Base-by-base conservation (phyloP, 2,113 vertebrate species). In the Misgurnus anguillicaudatus region DNA sequence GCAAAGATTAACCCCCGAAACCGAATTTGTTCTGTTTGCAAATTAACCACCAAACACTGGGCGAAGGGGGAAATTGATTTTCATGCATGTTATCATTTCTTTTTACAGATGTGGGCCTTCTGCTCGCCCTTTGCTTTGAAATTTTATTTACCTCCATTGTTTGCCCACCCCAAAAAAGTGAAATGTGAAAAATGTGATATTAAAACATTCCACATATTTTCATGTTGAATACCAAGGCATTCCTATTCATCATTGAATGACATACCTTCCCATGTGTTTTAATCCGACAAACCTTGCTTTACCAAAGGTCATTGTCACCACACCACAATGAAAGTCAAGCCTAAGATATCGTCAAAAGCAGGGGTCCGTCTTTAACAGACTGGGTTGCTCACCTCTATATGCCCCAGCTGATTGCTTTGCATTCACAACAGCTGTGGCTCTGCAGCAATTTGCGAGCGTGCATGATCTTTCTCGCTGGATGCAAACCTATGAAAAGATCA, bases 1-100 rank as follows among this genome's bases (percentile, higher is more conserved):
- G 86, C 83, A 76, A 76, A 87, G 87, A 92, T 91, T 90, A 92
- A 92, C 91, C 89, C 86, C 87, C 82, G 87, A 83, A 60, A 86
- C 86, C 83, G 80, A 85, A 90, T 83, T 65, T 81, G 82, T 84
- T 80, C 79, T 78, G 81, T 88, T 83, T 82, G 82, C 70, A 87
- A 85, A 86, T 80, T n/a, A 74, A 81, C 82, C 80, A 80, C 80
- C 82, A 75, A 80, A 80, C 75, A 78, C 42, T 57, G 68, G 19
- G 60, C 71, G 73, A 21, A 57, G 64, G 47, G 21, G 41, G 60
- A 67, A 78, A 69, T 72, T 80, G 64, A 85, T 80, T 70, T 82
- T 61, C 65, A 70, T 70, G 62, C 42, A 68, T 41, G 51, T 74
- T 68, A 53, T 48, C 64, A 2, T 53, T 61, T 47, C 9, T 51